Evolutionary conservation across 2,888 invertebrate species (phyloP), one percentile per base, ranked within the genome.

Genomic region (Pollenia amentaria): DNA sequence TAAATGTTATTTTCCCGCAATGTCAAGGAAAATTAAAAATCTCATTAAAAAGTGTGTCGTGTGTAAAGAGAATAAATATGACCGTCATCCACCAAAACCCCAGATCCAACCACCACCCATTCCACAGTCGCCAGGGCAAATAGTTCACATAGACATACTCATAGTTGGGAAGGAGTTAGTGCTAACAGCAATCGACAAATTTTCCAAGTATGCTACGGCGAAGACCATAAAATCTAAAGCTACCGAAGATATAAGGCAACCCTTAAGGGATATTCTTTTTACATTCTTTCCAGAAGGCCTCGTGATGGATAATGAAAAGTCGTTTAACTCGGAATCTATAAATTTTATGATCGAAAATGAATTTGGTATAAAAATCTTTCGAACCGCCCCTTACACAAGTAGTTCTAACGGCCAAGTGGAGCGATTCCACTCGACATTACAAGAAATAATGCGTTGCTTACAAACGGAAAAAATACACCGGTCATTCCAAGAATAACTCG

Each of bases 221-320:
- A 48, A 48, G 14, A 11, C 48, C n/a, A 60, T 84, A 42, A 78
- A 72, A n/a, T 83, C 83, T 3, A 69, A 51, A 44, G 76, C 85
- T 9, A 40, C 16, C 8, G 77, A 72, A 40, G 82, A 79, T 40
- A 62, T 86, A 48, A 79, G 65, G 48, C 67, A 81, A 55, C 83
- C 77, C 3, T 48, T 87, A 6, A 73, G 84, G 6, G 48, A 88
- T 57, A 40, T 86, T 7, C 38, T 88, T 1, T 72, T 84, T 48
- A 14, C 55, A 48, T 86, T 86, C 12, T 51, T 84, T 12, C 82
- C 83, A 29, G 62, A 87, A 70, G 11, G 29, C 18, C 51, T 85
- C 9, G 76, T 87, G 14, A 62, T 81, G 12, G 85, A 87, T 18
- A 88, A 82, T 29, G 86, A 88, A 72, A 87, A 85, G 16, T 65